Conservation (phyloP, 2,797 vertebrate species). For the Cephalopachus bancanus region DNA sequence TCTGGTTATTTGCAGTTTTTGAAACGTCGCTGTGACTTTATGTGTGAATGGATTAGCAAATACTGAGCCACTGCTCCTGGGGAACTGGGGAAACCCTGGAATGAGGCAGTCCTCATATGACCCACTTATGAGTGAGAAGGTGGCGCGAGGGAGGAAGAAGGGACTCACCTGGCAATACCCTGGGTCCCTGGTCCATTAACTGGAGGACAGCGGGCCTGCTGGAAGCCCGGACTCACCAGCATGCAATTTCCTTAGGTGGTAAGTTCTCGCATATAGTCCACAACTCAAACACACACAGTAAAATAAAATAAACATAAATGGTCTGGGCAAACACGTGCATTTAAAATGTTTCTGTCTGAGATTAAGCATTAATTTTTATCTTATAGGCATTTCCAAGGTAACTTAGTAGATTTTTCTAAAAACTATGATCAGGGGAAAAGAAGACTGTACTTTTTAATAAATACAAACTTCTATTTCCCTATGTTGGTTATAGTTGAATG, state of each 20-base stretch:
- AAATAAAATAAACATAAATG: background rate
- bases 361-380: background rate
- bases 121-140: too few relatives aligned
- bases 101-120: too few relatives aligned
- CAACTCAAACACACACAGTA: too few relatives aligned
- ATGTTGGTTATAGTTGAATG: background rate
- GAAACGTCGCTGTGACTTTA: background rate
- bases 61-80: background rate
- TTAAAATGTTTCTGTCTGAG: background rate
- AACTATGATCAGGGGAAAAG: background rate
- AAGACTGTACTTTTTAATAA: background rate
- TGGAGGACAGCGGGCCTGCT: too few relatives aligned
- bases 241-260: too few relatives aligned
- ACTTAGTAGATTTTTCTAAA: background rate
- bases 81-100: too few relatives aligned
- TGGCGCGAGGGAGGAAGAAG: too few relatives aligned
- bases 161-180: too few relatives aligned
- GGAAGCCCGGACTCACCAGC: too few relatives aligned
- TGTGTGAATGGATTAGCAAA: background rate
- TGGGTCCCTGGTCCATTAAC: too few relatives aligned
- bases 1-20: background rate
- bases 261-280: too few relatives aligned
- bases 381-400: background rate
- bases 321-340: background rate
- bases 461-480: background rate